A percentile compares a stretch with the other conserved stretches of the same genome.
These are phyloP conservation scores for Torymus auratus DNA, from an alignment of 2,888 invertebrate species.

Conservation along the genomic window DNA sequence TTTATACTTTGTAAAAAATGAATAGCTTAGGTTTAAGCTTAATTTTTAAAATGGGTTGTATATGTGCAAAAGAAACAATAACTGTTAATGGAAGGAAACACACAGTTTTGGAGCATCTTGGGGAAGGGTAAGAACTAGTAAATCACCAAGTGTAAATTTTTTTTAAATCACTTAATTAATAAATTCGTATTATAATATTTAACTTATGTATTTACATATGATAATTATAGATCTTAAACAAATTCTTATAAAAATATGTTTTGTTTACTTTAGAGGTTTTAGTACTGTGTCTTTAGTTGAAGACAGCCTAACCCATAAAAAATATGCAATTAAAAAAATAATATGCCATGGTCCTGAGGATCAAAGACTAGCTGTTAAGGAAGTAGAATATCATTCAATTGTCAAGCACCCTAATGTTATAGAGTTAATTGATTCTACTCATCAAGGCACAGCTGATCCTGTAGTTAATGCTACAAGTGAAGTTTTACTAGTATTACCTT, in stretches of 20 bases:
- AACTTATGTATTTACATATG: not conserved
- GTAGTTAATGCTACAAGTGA: constrained; percentile 84
- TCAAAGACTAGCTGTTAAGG: constrained; percentile 84
- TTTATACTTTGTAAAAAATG: constrained; percentile 75
- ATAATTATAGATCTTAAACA: not conserved
- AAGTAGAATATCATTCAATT: constrained; percentile 85
- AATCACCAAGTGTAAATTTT: not conserved
- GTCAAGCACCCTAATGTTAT: constrained; percentile 86
- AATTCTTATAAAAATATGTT: constrained; percentile 4
- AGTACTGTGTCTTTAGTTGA: constrained; percentile 88
- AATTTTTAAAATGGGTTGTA: constrained; percentile 85
- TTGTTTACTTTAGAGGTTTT: constrained; percentile 83
- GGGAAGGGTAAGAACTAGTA: constrained; percentile 82
- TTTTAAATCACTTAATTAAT: too few relatives aligned
- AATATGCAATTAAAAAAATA: constrained; percentile 88
- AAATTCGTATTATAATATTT: not conserved
- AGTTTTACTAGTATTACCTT: constrained; percentile 86
- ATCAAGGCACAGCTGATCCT: constrained; percentile 83
- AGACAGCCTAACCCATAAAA: constrained; percentile 81
- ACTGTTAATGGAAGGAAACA: constrained; percentile 85
- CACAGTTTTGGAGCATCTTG: constrained; percentile 83
- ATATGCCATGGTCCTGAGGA: constrained; percentile 89
- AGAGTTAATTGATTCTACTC: constrained; percentile 83
- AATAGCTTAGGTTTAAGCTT: constrained; percentile 84
- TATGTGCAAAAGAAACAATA: constrained; percentile 85